Conservation (phyloP, 2,888 invertebrate species). For the Caenorhabditis macrosperma region DNA sequence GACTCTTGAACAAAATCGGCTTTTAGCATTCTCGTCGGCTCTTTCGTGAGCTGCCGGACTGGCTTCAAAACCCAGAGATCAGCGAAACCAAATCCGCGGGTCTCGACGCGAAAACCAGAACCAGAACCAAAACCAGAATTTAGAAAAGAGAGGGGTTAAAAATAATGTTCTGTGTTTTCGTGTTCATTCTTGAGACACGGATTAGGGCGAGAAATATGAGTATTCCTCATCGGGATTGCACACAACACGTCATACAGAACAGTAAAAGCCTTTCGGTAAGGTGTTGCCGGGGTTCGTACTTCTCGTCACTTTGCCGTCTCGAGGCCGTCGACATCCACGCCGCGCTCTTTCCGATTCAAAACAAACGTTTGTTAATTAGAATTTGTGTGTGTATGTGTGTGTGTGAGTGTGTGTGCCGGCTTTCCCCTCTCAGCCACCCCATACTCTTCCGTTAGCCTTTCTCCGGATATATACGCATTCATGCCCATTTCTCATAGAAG, state of each 20-base stretch:
- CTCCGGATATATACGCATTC: constrained; percentile 24
- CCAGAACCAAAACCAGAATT: neutral
- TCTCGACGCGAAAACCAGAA: no score
- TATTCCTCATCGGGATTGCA: constrained; percentile 11
- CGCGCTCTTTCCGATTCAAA: constrained; percentile 36
- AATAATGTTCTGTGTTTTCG: constrained; percentile 20
- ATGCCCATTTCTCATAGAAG: no score
- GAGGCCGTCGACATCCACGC: no score
- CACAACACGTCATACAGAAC: no score
- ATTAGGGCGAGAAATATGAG: constrained; percentile 35
- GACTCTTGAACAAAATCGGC: constrained; percentile 31
- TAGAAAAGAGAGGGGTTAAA: neutral
- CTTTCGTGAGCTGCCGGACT: neutral
- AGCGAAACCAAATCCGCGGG: no score
- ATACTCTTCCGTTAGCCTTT: constrained; percentile 7
- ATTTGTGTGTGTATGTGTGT: constrained; percentile 12
- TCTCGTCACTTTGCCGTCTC: neutral
- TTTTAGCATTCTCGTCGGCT: neutral
- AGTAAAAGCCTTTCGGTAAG: no score
- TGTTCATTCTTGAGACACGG: constrained; percentile 20
- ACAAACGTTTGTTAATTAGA: constrained; percentile 60
- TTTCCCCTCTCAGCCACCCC: neutral
- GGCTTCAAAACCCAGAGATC: no score
- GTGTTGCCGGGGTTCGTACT: no score
- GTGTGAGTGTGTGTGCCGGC: neutral